Conservation (phyloP, 2,888 invertebrate species). For the Aphidius colemani region DNA sequence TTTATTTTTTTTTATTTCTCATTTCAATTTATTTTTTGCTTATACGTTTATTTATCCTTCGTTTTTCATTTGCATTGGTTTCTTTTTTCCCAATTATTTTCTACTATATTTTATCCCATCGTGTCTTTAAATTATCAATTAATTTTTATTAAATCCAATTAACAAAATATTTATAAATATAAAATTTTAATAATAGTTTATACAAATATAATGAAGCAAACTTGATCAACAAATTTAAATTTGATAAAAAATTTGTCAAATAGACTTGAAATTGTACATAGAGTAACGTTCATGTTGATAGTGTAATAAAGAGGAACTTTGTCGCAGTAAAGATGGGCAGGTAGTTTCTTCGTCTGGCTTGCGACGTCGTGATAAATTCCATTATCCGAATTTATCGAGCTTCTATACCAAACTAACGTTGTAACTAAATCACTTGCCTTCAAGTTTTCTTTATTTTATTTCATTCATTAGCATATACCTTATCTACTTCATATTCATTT, state of each 20-base stretch:
- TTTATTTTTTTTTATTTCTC: conserved; percentile 15
- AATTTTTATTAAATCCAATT: too few species aligned
- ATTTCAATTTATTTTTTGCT: conserved; percentile 14
- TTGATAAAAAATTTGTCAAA: background rate
- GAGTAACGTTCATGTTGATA: conserved; percentile 35
- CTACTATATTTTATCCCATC: background rate
- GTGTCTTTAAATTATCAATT: background rate
- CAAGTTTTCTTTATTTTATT: conserved; percentile 3
- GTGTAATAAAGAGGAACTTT: conserved; percentile 45
- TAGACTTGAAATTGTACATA: background rate
- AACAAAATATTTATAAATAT: too few species aligned
- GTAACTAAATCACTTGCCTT: conserved; percentile 37
- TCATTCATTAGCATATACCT: conserved; percentile 8
- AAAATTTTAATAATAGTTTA: too few species aligned
- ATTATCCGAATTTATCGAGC: conserved; percentile 49
- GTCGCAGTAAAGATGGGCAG: conserved; percentile 17
- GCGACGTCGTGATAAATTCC: conserved; percentile 50
- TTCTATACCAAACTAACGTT: conserved; percentile 33
- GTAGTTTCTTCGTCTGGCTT: conserved; percentile 44
- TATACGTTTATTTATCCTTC: background rate
- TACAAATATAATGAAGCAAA: too few species aligned
- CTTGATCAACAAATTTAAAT: background rate
- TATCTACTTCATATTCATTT: background rate
- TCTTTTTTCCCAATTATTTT: background rate
- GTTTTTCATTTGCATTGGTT: background rate